These are phyloP conservation scores for Drosophila bipectinata DNA, from an alignment of 1,140 invertebrate genomes.

Conservation along the genomic window DNA sequence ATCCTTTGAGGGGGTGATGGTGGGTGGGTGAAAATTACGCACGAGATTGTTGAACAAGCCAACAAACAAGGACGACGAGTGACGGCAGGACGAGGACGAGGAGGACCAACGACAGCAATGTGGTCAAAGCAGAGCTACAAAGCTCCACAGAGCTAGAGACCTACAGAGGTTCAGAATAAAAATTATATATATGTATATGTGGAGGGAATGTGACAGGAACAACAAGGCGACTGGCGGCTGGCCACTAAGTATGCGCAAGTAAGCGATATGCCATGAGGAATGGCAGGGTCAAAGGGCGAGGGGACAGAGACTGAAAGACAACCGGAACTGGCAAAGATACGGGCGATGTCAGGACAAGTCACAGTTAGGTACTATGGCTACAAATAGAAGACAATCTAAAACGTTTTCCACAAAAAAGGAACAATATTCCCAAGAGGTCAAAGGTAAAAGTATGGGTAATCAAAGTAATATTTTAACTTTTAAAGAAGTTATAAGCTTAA, in stretches of 20 bases:
- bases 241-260: slow-evolving; percentile 58
- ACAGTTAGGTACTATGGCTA: slow-evolving; percentile 21
- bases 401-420: background rate
- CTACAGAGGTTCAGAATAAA: background rate
- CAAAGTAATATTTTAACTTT: too few species aligned
- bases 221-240: slow-evolving; percentile 52
- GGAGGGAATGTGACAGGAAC: slow-evolving; percentile 48
- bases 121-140: slow-evolving; percentile 31
- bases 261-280: slow-evolving; percentile 48
- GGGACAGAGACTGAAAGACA: background rate
- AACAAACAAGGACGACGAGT: slow-evolving; percentile 35
- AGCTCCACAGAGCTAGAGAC: slow-evolving; percentile 1
- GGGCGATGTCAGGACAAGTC: background rate
- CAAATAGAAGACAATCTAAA: background rate
- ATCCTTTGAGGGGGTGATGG: too few species aligned
- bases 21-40: slow-evolving; percentile 38
- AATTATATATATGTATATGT: background rate
- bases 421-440: background rate
- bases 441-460: too few species aligned
- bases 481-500: too few species aligned
- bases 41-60: slow-evolving; percentile 59
- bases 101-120: slow-evolving; percentile 25
- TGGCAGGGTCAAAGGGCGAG: background rate
- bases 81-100: slow-evolving; percentile 6
- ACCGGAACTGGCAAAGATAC: slow-evolving; percentile 14